A percentile compares a stretch with the other conserved stretches of the same genome.
Evolutionary conservation across 2,113 vertebrate species (phyloP).

Genomic region (Rhipidura dahli): DNA sequence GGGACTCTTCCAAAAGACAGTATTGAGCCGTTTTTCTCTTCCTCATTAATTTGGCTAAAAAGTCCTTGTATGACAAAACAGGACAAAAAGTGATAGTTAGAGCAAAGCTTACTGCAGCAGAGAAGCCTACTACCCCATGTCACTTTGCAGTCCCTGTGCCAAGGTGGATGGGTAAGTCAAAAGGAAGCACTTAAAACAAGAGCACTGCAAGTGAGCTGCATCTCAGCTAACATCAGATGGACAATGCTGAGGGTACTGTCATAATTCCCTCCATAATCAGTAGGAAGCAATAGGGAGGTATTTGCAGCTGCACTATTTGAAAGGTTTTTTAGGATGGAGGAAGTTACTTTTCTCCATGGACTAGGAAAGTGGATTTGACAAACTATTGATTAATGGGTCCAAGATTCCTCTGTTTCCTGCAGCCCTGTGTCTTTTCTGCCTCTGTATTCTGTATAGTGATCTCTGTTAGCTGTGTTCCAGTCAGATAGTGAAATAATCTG

Average conservation of each 20-base stretch:
- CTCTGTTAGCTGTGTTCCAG: not conserved
- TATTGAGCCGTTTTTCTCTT: not conserved
- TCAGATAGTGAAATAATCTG: not conserved
- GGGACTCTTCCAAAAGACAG: not conserved
- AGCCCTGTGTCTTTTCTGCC: not conserved
- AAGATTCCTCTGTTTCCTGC: not conserved
- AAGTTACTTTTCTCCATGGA: not conserved
- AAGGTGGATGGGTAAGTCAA: not conserved
- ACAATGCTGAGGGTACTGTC: not conserved
- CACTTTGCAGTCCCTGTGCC: not conserved
- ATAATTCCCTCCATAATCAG: not conserved
- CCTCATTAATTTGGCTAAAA: not conserved
- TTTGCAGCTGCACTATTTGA: not conserved
- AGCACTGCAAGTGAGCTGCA: not conserved
- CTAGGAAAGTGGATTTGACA: not conserved
- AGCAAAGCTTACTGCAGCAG: not conserved
- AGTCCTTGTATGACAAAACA: not conserved
- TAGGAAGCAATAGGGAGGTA: not conserved
- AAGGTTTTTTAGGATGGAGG: not conserved
- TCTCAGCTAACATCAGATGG: not conserved
- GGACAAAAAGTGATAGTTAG: not conserved
- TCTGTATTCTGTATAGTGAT: not conserved
- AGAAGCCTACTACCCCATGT: not conserved
- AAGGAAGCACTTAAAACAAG: not conserved
- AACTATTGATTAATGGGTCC: not conserved